phyloP scores from a whole-genome alignment of 2,888 invertebrate genomes.

The Mantis religiosa region DNA sequence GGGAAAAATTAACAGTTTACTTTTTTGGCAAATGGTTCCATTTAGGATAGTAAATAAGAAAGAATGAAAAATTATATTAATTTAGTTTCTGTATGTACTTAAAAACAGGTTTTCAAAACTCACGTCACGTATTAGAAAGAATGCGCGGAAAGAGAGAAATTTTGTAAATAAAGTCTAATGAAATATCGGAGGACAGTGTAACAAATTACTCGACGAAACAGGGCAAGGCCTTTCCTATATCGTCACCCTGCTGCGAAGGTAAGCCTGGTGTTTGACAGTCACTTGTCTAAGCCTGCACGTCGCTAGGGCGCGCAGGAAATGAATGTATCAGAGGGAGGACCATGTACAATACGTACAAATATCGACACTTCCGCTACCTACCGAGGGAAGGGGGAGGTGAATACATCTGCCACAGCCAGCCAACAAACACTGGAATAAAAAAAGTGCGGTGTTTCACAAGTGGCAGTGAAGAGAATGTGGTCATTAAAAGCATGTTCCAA shows the following conservation, averaged over 20 bases:
- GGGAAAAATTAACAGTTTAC: too few relatives aligned
- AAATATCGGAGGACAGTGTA: neutral
- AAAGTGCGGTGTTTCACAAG: neutral
- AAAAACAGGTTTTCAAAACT: too few relatives aligned
- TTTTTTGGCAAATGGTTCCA: too few relatives aligned
- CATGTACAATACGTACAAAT: constrained; percentile 4
- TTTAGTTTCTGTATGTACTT: too few relatives aligned
- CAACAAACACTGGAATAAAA: neutral
- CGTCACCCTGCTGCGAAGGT: neutral
- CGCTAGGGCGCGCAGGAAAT: neutral
- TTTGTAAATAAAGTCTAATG: neutral
- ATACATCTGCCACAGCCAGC: neutral
- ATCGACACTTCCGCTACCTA: constrained; percentile 2
- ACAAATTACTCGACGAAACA: neutral
- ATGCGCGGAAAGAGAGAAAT: neutral
- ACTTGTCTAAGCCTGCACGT: neutral
- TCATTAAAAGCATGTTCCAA: neutral
- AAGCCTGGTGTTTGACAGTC: neutral
- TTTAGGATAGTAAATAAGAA: too few relatives aligned
- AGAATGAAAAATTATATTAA: too few relatives aligned
- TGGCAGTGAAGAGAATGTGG: neutral
- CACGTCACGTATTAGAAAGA: neutral
- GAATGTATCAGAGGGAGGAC: neutral
- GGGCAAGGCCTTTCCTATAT: neutral
- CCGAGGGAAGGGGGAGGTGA: neutral